Evolutionary conservation across 37 sponge, comb jelly and placozoan species (phyloP).

Genomic region (Tethya wilhelma): DNA sequence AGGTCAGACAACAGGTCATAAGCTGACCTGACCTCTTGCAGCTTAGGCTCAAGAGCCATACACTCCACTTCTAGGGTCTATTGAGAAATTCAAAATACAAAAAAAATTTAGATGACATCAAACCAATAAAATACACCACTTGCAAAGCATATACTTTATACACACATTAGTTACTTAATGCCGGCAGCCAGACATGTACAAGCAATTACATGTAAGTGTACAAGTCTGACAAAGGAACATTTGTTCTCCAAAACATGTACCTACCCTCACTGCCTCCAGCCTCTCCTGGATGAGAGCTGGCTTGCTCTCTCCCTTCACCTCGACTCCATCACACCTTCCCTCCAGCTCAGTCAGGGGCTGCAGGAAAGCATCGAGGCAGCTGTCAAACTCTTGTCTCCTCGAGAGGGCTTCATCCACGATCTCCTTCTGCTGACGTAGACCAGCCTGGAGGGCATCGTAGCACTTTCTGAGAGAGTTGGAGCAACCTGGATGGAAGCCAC

Average conservation of each 20-base stretch:
- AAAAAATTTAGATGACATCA: neutral
- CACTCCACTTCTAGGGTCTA: conserved; percentile 56
- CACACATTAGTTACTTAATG: neutral
- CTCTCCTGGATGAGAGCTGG: conserved; percentile 52
- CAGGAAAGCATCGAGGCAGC: conserved; percentile 12
- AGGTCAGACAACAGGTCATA: conserved; percentile 24
- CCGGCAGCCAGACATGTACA: neutral
- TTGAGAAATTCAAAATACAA: neutral
- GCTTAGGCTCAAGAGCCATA: conserved; percentile 41
- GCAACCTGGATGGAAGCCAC: conserved; percentile 11
- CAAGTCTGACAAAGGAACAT: neutral
- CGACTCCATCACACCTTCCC: conserved; percentile 35
- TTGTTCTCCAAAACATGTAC: neutral
- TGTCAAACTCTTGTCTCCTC: conserved; percentile 52
- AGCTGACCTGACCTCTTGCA: conserved; percentile 23
- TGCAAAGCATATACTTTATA: neutral
- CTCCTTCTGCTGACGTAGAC: conserved; percentile 6
- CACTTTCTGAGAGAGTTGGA: conserved; percentile 15
- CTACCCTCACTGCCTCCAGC: conserved; percentile 41
- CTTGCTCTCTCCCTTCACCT: conserved; percentile 26
- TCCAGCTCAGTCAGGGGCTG: conserved; percentile 40
- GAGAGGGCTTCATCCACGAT: conserved; percentile 30
- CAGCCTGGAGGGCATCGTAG: conserved; percentile 49
- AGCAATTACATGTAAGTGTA: too few relatives aligned
- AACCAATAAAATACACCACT: neutral